These are phyloP conservation scores for Siniperca chuatsi DNA, from an alignment of 2,113 vertebrate species.

Conservation along the genomic window DNA sequence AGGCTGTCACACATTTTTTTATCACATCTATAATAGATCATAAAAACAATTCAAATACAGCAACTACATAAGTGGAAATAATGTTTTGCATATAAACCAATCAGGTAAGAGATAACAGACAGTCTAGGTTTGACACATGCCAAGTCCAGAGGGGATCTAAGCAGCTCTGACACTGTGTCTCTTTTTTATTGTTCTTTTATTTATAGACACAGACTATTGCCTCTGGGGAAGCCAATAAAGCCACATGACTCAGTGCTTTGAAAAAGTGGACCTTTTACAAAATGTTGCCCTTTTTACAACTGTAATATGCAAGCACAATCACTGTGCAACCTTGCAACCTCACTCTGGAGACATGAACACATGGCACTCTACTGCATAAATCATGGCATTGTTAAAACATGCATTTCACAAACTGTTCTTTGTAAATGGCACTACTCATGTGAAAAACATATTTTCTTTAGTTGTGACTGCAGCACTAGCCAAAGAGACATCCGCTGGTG, in stretches of 20 bases:
- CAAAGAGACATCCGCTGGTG: background rate
- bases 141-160: slow-evolving; percentile 29
- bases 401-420: slow-evolving; percentile 25
- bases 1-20: background rate
- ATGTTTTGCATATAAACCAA: background rate
- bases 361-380: slow-evolving; percentile 12
- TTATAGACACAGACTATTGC: slow-evolving; percentile 50
- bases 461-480: background rate
- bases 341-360: background rate
- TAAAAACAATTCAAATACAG: slow-evolving; percentile 4
- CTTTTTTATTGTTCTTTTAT: slow-evolving; percentile 61
- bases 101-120: background rate
- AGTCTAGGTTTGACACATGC: slow-evolving; percentile 18
- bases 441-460: background rate
- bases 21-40: background rate
- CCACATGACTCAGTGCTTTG: slow-evolving; percentile 46
- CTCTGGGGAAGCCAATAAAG: slow-evolving; percentile 57
- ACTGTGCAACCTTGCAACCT: background rate
- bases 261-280: slow-evolving; percentile 30
- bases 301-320: slow-evolving; percentile 27
- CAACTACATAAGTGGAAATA: background rate
- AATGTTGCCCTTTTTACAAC: slow-evolving; percentile 32
- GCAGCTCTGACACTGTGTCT: slow-evolving; percentile 35
- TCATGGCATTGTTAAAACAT: slow-evolving; percentile 35
- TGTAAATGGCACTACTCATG: background rate